Conservation (phyloP, 1,140 invertebrate species). For the Ceratosolen fusciceps region DNA sequence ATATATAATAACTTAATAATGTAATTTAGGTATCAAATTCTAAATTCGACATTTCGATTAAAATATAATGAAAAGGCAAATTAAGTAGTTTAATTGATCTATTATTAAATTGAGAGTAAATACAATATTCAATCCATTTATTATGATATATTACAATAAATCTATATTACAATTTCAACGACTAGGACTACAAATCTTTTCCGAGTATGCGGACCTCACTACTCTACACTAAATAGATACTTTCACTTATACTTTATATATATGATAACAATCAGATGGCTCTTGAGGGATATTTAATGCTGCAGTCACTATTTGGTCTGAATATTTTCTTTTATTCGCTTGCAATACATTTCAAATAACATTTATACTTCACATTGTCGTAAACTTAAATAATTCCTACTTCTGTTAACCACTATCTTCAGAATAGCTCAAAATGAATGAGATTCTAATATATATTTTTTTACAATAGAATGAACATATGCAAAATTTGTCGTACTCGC, state of each 20-base stretch:
- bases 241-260: constrained; percentile 5
- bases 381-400: too few relatives aligned
- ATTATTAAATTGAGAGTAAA: constrained; percentile 10
- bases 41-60: too few relatives aligned
- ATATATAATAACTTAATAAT: too few relatives aligned
- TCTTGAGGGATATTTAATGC: constrained; percentile 3
- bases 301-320: not conserved
- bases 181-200: constrained; percentile 57
- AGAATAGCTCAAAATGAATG: not conserved
- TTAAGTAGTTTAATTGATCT: not conserved
- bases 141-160: constrained; percentile 37
- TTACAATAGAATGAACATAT: too few relatives aligned
- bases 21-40: too few relatives aligned
- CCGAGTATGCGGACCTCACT: constrained; percentile 36
- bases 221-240: constrained; percentile 56
- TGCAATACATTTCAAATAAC: not conserved
- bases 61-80: not conserved
- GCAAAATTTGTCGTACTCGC: too few relatives aligned
- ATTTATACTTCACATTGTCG: not conserved
- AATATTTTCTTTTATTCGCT: not conserved
- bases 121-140: constrained; percentile 13
- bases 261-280: constrained; percentile 33
- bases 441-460: not conserved
- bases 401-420: not conserved
- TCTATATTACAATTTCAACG: constrained; percentile 50